Base-by-base conservation (phyloP, 2,113 vertebrate species). In the Poicephalus gulielmi region DNA sequence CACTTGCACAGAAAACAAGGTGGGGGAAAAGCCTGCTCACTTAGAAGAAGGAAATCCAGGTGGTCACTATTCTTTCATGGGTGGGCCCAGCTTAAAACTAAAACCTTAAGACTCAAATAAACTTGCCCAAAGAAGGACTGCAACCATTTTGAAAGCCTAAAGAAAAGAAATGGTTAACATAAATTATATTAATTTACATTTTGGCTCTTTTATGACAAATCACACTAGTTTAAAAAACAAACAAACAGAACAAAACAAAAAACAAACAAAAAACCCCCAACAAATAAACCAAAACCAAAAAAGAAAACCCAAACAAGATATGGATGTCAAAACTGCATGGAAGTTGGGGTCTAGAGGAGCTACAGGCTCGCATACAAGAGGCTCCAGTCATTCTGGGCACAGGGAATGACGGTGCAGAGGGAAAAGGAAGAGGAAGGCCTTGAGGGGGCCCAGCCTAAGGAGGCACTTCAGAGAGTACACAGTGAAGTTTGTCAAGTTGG, bases 1-100 rank as follows among this genome's bases (percentile, higher is more conserved):
- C 49, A 57, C 5, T 52, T 75, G 27, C 18, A 75, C 12, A 67
- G 50, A 27, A 82, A 87, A 79, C 5, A 63, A 82, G 4, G 10
- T 2, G 2, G 23, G 3, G 5, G 1, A 6, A 37, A 43, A 24
- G n/a, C 0, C 0, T 55, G 23, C 17, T 59, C n/a, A 62, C 41
- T 28, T 17, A 22, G 16, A 59, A 44, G 37, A 31, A 70, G 22
- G 25, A 86, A 86, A 60, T 43, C 50, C 39, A 69, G 1, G 5
- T 1, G 0, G 24, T n/a, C 15, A 22, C 33, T 64, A 30, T 3
- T 86, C 30, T 50, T 57, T n/a, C 25, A 68, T 4, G 11, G 12
- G n/a, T 47, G 16, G 4, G 14, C n/a, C 18, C 24, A 49, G 13
- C 50, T 63, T n/a, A 68, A 71, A 63, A 88, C 47, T 49, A 86